Percentiles rank a stretch among this genome's conserved stretches.
Conservation (phyloP, 92 coral and sea anemone species). For the Porites divaricata region DNA sequence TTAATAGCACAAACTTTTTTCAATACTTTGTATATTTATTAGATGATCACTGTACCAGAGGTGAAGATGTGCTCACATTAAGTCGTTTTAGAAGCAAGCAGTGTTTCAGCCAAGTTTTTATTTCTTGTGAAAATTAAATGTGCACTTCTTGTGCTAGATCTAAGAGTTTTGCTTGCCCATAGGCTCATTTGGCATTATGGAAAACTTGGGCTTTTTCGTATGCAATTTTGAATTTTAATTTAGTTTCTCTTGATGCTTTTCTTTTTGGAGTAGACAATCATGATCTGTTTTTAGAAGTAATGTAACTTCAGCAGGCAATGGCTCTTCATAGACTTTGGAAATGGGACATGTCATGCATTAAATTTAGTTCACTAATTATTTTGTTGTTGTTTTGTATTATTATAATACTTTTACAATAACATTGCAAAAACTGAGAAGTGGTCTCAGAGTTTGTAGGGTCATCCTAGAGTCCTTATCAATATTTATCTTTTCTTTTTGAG, state of each 20-base stretch:
- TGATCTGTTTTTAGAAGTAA: not conserved
- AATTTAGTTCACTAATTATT: not conserved
- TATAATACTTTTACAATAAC: too few species aligned
- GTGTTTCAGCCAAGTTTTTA: not conserved
- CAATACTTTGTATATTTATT: constrained; percentile 22
- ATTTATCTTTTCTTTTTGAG: too few species aligned
- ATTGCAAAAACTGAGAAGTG: too few species aligned
- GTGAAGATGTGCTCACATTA: not conserved
- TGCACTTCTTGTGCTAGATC: not conserved
- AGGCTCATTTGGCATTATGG: not conserved
- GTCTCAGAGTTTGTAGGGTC: too few species aligned
- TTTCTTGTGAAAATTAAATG: not conserved
- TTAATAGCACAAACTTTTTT: not conserved
- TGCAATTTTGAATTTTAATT: not conserved
- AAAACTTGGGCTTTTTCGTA: not conserved
- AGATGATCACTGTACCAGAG: not conserved
- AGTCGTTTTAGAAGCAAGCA: not conserved
- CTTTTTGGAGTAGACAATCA: not conserved
- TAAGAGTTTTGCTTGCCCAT: not conserved
- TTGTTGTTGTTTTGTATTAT: not conserved
- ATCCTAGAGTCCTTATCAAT: too few species aligned
- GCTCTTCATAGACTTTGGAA: not conserved
- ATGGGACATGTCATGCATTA: constrained; percentile 1
- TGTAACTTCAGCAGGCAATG: not conserved
- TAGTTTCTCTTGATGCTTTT: not conserved